phyloP scores from a whole-genome alignment of 2,113 vertebrate species.

The Barnardius zonarius region DNA sequence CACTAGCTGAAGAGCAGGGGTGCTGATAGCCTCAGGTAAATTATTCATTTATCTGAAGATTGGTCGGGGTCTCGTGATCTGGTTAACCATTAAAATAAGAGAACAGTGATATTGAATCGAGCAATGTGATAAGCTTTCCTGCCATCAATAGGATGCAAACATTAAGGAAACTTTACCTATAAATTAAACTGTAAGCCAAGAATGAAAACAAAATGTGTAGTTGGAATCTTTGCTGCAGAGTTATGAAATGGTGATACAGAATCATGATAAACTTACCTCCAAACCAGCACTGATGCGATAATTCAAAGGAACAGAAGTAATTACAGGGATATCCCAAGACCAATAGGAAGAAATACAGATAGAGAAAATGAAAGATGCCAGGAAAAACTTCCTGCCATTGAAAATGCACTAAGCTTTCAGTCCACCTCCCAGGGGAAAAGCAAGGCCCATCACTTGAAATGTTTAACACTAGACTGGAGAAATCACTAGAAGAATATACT shows the following conservation, averaged over 20 bases:
- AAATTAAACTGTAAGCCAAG: background rate
- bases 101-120: background rate
- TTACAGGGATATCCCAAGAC: background rate
- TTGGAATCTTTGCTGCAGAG: background rate
- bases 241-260: background rate
- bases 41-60: background rate
- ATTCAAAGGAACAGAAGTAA: background rate
- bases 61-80: background rate
- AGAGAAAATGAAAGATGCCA: conserved; percentile 1
- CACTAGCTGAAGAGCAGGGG: background rate
- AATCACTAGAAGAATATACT: conserved; percentile 38
- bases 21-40: background rate
- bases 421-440: background rate
- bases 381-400: conserved; percentile 54
- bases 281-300: background rate
- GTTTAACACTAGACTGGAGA: conserved; percentile 15
- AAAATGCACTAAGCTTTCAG: conserved; percentile 5
- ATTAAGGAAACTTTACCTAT: background rate
- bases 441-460: background rate
- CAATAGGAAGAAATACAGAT: background rate
- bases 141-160: background rate
- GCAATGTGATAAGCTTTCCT: background rate
- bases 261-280: background rate
- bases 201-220: background rate
- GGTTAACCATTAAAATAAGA: background rate